Base-by-base conservation (phyloP, 2,888 invertebrate genomes). In the Lissocephala sabroskyi region DNA sequence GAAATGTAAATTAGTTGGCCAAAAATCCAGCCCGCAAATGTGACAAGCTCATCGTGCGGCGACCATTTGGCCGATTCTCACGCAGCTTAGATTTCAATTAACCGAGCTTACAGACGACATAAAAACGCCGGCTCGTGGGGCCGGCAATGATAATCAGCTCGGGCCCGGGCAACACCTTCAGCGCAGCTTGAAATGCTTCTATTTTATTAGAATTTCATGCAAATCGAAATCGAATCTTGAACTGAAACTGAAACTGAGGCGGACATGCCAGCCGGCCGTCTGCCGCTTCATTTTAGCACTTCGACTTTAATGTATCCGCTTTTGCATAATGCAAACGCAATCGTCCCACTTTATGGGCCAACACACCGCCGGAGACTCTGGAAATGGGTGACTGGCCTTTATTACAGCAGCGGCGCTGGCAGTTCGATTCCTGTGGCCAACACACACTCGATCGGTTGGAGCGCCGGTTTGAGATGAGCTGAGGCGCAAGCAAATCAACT, bases 171-270 rank as follows among this genome's bases (percentile, higher is more conserved):
- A 59, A 53, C 49, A 54, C 36, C 55, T 23, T 36, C 67, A 67
- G 65, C 74, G 68, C 68, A 73, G 64, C 23, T 23, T 23, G 23
- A 23, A 23, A 23, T 23, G 23, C 7, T 5, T 23, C 7, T 23
- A 70, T 59, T 70, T 77, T 74, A 77, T 71, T 65, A 59, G 64
- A 63, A 70, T 74, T 60, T 65, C 56, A 71, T 71, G 75, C 55
- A 59, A 71, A 71, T 71, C 33, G 52, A 28, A 46, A 46, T 42
- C 10, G 17, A 7, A 23, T 5, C 23, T 23, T 3, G 35, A 11
- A 18, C 39, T 32, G 14, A 45, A 46, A 46, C 43, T 16, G 17
- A 7, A 23, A 23, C 23, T 23, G 23, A 39, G 13, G 26, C 39
- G 37, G 14, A 45, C 52, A 41, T 52, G 61, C 68, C 73, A 62